Percentiles rank a stretch among this genome's conserved stretches.
These are phyloP conservation scores for Rhabdomys dilectus DNA, from an alignment of 2,113 vertebrate species.

Conservation along the genomic window DNA sequence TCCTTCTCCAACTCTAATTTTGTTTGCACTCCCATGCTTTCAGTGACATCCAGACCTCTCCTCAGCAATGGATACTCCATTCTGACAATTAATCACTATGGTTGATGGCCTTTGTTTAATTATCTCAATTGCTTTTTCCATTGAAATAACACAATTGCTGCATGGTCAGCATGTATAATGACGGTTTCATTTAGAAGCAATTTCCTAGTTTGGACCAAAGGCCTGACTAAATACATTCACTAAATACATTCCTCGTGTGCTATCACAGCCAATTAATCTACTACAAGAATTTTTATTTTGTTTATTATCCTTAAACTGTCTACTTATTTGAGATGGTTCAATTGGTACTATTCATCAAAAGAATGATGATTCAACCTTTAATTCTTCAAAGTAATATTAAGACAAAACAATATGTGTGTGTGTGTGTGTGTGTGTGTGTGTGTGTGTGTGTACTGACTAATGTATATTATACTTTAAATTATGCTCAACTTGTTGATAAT, in stretches of 20 bases:
- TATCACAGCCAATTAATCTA: constrained; percentile 41
- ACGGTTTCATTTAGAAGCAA: constrained; percentile 69
- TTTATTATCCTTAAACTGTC: not conserved
- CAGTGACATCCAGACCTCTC: not conserved
- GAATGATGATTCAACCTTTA: not conserved
- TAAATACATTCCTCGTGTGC: constrained; percentile 32
- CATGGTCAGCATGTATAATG: constrained; percentile 56
- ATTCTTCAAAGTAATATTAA: constrained; percentile 26
- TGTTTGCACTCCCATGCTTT: not conserved
- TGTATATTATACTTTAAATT: not conserved
- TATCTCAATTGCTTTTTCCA: constrained; percentile 58
- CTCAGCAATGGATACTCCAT: not conserved
- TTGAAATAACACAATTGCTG: constrained; percentile 41
- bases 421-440: no score
- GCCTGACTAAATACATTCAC: constrained; percentile 32
- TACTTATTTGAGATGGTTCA: not conserved
- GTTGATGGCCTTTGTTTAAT: constrained; percentile 63
- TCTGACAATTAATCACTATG: constrained; percentile 52
- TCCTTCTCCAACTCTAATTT: not conserved
- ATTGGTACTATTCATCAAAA: not conserved
- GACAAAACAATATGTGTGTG: not conserved
- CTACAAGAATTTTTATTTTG: not conserved
- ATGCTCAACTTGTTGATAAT: not conserved
- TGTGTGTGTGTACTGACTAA: not conserved
- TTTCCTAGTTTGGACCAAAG: constrained; percentile 61